These are phyloP conservation scores for Luperina testacea DNA, from an alignment of 2,888 invertebrate species.

Conservation along the genomic window DNA sequence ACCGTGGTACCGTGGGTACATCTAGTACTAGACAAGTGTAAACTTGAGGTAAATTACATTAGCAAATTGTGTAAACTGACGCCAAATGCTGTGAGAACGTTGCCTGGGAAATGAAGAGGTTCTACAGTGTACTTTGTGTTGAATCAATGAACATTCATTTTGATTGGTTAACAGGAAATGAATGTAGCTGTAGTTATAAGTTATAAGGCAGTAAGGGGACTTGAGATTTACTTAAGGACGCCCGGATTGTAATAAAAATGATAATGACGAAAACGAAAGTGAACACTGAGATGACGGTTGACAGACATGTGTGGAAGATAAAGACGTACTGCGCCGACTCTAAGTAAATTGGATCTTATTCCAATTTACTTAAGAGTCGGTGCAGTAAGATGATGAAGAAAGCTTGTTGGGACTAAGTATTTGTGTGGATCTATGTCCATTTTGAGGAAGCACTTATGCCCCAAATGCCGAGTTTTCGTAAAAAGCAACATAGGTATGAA, in stretches of 20 bases:
- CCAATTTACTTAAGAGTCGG: no score
- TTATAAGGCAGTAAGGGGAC: not conserved
- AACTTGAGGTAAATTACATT: slow-evolving; percentile 69
- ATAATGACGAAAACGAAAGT: not conserved
- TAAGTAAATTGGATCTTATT: not conserved
- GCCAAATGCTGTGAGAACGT: slow-evolving; percentile 64
- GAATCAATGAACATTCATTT: slow-evolving; percentile 19
- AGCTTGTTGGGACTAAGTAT: no score
- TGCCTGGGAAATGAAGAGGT: slow-evolving; percentile 67
- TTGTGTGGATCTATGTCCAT: not conserved
- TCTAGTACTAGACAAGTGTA: slow-evolving; percentile 54
- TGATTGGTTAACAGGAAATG: slow-evolving; percentile 4
- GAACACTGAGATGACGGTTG: not conserved
- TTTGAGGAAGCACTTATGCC: no score
- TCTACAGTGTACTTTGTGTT: slow-evolving; percentile 11
- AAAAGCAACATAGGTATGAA: no score
- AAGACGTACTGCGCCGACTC: no score
- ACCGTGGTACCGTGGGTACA: slow-evolving; percentile 47
- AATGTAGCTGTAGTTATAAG: not conserved
- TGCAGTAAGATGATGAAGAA: not conserved
- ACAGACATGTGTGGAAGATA: not conserved
- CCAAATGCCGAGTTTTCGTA: not conserved
- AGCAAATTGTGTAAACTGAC: slow-evolving; percentile 65
- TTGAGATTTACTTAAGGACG: not conserved
- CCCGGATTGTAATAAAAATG: not conserved